Conservation (phyloP, 1,140 invertebrate species). For the Drosophila mauritiana region DNA sequence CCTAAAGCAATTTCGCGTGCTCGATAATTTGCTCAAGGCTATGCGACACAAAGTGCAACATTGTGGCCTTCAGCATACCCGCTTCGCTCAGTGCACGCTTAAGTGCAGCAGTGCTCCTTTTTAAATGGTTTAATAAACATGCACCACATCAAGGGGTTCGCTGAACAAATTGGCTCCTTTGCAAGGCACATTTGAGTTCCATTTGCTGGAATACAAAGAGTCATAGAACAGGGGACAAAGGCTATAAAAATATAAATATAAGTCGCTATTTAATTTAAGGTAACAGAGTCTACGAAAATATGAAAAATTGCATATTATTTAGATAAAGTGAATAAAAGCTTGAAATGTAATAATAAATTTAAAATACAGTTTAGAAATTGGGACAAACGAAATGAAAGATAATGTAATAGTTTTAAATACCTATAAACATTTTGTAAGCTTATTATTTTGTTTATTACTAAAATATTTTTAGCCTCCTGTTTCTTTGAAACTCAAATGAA, state of each 20-base stretch:
- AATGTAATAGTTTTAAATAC: too few species aligned
- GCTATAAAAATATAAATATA: neutral
- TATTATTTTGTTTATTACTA: too few species aligned
- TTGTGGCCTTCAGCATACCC: neutral
- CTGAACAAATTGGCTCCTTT: constrained; percentile 32
- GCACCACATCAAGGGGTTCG: constrained; percentile 14
- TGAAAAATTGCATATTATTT: too few species aligned
- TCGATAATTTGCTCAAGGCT: constrained; percentile 75
- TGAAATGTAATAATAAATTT: too few species aligned
- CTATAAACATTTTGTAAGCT: too few species aligned
- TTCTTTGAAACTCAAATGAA: constrained; percentile 1
- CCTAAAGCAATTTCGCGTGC: constrained; percentile 67
- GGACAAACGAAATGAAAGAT: too few species aligned
- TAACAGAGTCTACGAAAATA: too few species aligned
- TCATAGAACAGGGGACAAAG: constrained; percentile 18
- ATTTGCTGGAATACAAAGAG: constrained; percentile 13
- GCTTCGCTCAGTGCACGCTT: neutral
- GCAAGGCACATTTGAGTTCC: constrained; percentile 14
- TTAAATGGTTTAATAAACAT: constrained; percentile 51
- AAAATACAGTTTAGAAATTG: too few species aligned
- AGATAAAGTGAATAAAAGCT: too few species aligned
- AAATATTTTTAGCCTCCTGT: constrained; percentile 2
- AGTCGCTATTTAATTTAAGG: too few species aligned
- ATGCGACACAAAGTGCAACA: constrained; percentile 14
- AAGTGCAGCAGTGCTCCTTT: constrained; percentile 34